Conservation (phyloP, 53 echinoderm and acorn worm species). For the Paracentrotus lividus region DNA sequence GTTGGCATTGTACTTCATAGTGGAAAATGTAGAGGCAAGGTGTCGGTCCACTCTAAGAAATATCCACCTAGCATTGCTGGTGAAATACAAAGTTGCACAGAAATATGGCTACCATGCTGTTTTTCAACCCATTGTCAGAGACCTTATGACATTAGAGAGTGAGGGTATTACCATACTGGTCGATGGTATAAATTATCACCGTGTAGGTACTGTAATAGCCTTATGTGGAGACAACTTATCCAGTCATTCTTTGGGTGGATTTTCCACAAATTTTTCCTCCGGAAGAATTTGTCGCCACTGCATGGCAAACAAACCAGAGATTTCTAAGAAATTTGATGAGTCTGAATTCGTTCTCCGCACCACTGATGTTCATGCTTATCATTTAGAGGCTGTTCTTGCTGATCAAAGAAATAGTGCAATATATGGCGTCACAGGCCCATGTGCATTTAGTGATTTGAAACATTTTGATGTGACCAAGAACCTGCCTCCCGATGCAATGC, state of each 20-base stretch:
- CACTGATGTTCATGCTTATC: too few relatives aligned
- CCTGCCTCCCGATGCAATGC: constrained; percentile 76
- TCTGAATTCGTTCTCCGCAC: too few relatives aligned
- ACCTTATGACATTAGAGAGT: constrained; percentile 36
- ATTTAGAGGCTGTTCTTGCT: too few relatives aligned
- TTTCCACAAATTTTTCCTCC: background rate
- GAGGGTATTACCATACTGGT: constrained; percentile 13
- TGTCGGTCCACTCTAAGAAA: background rate
- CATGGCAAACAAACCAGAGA: background rate
- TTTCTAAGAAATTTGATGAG: background rate
- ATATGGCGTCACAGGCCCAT: constrained; percentile 72
- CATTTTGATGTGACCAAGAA: constrained; percentile 70
- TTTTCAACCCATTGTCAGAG: background rate
- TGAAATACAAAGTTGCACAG: constrained; percentile 42
- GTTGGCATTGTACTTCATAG: constrained; percentile 53
- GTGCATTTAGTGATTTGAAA: constrained; percentile 60
- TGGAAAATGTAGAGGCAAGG: constrained; percentile 55
- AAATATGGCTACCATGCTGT: constrained; percentile 25
- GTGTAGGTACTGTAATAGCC: constrained; percentile 20
- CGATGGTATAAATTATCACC: background rate
- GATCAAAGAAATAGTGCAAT: background rate
- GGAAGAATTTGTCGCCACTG: too few relatives aligned
- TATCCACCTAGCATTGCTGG: constrained; percentile 30
- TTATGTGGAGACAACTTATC: constrained; percentile 54
- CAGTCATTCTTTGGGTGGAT: constrained; percentile 42